phyloP scores from a whole-genome alignment of 2,113 vertebrate genomes.

The Apus apus region DNA sequence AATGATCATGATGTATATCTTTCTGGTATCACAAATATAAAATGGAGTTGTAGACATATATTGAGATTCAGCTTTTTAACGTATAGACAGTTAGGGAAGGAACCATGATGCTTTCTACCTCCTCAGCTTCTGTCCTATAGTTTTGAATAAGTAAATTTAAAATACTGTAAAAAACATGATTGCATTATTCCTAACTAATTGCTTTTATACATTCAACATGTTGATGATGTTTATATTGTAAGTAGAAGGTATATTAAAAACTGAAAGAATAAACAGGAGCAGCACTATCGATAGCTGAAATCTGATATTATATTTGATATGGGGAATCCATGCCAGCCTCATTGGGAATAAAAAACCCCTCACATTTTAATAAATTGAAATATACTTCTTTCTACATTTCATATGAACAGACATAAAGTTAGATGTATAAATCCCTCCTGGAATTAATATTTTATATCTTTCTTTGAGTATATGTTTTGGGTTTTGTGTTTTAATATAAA shows the following conservation, averaged over 20 bases:
- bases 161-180: not conserved
- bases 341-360: not conserved
- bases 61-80: not conserved
- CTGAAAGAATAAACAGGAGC: not conserved
- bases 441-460: not conserved
- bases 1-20: not conserved
- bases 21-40: not conserved
- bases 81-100: not conserved
- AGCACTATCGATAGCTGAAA: not conserved
- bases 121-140: not conserved
- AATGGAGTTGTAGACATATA: not conserved
- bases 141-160: not conserved
- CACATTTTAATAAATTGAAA: not conserved
- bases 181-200: not conserved
- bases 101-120: not conserved
- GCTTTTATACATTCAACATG: not conserved
- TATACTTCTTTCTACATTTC: not conserved
- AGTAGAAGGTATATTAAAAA: not conserved
- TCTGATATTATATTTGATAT: not conserved
- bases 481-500: not conserved
- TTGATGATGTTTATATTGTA: not conserved
- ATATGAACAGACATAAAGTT: not conserved
- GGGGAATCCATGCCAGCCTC: not conserved
- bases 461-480: not conserved
- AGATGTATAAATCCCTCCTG: not conserved